A percentile compares a stretch with the other conserved stretches of the same genome.
These are phyloP conservation scores for Dendroctonus ponderosae DNA, from an alignment of 1,140 invertebrate species.

Conservation along the genomic window DNA sequence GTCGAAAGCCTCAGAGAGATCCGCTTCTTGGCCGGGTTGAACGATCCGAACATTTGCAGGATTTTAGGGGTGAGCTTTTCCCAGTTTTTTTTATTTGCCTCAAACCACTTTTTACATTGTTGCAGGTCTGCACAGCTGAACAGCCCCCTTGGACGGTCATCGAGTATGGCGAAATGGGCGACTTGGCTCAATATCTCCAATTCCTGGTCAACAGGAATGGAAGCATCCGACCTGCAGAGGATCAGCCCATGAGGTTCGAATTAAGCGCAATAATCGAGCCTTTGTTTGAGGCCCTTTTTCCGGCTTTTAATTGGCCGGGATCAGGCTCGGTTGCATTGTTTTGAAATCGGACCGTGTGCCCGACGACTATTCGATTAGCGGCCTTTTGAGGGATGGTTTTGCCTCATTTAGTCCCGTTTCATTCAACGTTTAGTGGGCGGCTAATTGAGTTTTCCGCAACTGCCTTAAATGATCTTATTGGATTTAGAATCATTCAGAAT, in stretches of 20 bases:
- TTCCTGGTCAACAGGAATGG: conserved; percentile 50
- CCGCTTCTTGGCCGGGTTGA: conserved; percentile 68
- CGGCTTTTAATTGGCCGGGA: conserved; percentile 10
- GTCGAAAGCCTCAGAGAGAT: conserved; percentile 63
- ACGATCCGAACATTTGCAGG: conserved; percentile 72
- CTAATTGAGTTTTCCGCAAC: too few species aligned
- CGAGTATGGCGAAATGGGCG: conserved; percentile 78
- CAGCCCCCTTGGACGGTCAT: conserved; percentile 71
- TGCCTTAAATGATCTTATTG: too few species aligned
- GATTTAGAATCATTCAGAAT: too few species aligned
- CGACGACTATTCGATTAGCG: conserved; percentile 4
- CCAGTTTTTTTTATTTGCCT: background rate
- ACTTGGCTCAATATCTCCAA: conserved; percentile 73
- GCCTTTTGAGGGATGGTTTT: conserved; percentile 10
- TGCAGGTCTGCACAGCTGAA: conserved; percentile 55
- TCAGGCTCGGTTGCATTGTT: conserved; percentile 10
- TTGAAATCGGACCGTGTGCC: conserved; percentile 5
- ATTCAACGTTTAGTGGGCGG: too few species aligned
- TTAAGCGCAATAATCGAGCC: background rate
- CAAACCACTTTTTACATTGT: background rate
- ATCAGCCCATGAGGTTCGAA: conserved; percentile 46
- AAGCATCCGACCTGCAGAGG: conserved; percentile 41
- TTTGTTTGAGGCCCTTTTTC: background rate
- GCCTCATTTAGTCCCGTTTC: background rate
- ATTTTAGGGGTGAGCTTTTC: conserved; percentile 59